A percentile compares a stretch with the other conserved stretches of the same genome.
phyloP scores from a whole-genome alignment of 2,113 vertebrate genomes.

The Syngnathus scovelli region DNA sequence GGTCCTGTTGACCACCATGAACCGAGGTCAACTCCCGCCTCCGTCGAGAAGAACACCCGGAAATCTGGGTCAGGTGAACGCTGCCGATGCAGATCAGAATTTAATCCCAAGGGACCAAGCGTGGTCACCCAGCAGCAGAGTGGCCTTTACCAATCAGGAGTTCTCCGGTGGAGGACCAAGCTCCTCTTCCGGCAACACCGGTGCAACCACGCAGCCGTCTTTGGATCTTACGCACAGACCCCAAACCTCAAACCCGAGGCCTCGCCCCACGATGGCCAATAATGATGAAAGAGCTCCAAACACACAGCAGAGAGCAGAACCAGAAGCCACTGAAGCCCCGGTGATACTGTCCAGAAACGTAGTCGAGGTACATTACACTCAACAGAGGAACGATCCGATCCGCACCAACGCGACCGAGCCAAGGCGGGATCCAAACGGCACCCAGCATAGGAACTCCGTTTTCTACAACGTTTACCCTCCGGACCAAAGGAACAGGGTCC shows the following conservation, averaged over 20 bases:
- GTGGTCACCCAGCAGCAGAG: not conserved
- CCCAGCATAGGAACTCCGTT: conserved; percentile 62
- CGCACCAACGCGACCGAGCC: conserved; percentile 31
- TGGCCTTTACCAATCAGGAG: conserved; percentile 26
- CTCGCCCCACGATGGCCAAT: not conserved
- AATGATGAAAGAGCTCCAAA: not conserved
- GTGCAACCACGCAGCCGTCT: not conserved
- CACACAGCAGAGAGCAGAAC: not conserved
- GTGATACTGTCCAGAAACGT: conserved; percentile 32
- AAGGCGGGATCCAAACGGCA: conserved; percentile 42
- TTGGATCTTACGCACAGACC: conserved; percentile 24
- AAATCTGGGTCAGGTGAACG: not conserved
- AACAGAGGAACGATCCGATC: conserved; percentile 12
- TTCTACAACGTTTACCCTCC: conserved; percentile 63
- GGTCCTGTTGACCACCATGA: conserved; percentile 40
- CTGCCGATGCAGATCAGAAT: conserved; percentile 42
- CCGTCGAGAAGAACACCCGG: not conserved
- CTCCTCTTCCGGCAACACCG: conserved; percentile 8
- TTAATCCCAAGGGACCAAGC: conserved; percentile 24
- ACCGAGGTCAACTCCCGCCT: not conserved
- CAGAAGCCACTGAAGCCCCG: conserved; percentile 13
- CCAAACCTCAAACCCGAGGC: not conserved
- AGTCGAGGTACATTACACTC: conserved; percentile 35
- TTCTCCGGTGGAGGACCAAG: conserved; percentile 59
- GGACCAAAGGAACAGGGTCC: conserved; percentile 43